Evolutionary conservation across 1,140 invertebrate species (phyloP), one percentile per base, ranked within the genome.

Genomic region (Branchinecta lynchi): DNA sequence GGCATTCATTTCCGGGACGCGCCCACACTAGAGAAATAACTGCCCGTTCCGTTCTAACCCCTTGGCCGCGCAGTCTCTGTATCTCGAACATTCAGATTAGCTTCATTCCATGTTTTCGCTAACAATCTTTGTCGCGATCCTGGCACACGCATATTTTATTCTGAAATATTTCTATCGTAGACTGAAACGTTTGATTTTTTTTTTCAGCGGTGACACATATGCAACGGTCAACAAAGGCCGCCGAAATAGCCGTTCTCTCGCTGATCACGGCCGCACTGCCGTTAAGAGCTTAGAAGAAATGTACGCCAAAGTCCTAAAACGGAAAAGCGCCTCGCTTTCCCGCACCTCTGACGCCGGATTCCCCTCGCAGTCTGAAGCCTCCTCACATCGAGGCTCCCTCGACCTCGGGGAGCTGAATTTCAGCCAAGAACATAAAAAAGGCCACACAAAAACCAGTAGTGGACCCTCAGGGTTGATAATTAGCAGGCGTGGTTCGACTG

Each of bases 271-370:
- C 17, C 12, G 51, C 12, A 60, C 51, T 60, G 51, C 51, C 51
- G 51, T 60, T 20, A 60, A 60, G 17, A 60, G 51, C 51, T 20
- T 60, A 20, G 51, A 60, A 60, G 51, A 60, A 60, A 60, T 60
- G 51, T 60, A 60, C 51, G 51, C 51, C 12, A 60, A 60, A 60
- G 51, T 60, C 51, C 17, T 60, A 60, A 60, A 60, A 60, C 51
- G 51, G 51, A 60, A 60, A 20, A 60, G 51, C 17, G 51, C 51
- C 12, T 15, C 51, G 51, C 17, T 60, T 15, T 60, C 51, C 12
- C 51, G 51, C 17, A 20, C 51, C 17, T 60, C 51, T 3, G 51
- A 60, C 51, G 51, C 51, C 51, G 17, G 51, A 12, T 60, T 60
- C 51, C 17, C 6, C 12, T 60, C 51, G 12, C 51, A 60, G 51